Conservation (phyloP, 2,113 vertebrate species). For the Bubo bubo region DNA sequence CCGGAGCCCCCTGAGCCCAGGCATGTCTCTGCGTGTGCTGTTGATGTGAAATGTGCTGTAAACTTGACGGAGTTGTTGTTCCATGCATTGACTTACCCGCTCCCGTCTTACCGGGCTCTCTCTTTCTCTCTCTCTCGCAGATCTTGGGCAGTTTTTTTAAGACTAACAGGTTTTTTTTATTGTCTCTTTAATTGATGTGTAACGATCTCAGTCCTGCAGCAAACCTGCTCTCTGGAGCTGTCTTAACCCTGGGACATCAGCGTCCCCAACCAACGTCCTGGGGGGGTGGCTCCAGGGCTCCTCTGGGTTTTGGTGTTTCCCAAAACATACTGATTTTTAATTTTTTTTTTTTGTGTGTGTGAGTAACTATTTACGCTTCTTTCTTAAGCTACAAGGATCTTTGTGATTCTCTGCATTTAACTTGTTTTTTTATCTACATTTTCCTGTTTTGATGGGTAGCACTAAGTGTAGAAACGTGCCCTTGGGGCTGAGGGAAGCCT, state of each 20-base stretch:
- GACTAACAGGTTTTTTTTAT: background rate
- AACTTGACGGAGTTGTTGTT: background rate
- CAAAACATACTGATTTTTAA: background rate
- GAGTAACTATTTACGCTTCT: background rate
- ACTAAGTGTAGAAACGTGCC: accelerated
- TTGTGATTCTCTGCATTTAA: accelerated
- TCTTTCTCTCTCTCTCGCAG: background rate
- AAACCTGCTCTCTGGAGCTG: background rate
- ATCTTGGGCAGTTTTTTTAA: background rate
- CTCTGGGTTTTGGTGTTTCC: background rate
- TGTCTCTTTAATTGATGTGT: background rate
- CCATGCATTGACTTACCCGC: background rate
- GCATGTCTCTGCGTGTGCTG: constrained; percentile 66
- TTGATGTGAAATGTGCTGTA: constrained; percentile 58
- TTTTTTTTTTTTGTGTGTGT: background rate
- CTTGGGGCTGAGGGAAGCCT: background rate
- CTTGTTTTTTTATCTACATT: accelerated
- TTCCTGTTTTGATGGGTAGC: background rate
- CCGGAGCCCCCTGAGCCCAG: constrained; percentile 61
- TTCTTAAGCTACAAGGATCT: background rate
- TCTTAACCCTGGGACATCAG: background rate
- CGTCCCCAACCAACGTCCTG: background rate
- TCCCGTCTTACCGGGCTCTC: background rate
- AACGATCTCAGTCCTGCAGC: background rate
- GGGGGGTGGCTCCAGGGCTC: background rate